Conservation (phyloP, 2,888 invertebrate genomes). For the Thelaira solivaga region DNA sequence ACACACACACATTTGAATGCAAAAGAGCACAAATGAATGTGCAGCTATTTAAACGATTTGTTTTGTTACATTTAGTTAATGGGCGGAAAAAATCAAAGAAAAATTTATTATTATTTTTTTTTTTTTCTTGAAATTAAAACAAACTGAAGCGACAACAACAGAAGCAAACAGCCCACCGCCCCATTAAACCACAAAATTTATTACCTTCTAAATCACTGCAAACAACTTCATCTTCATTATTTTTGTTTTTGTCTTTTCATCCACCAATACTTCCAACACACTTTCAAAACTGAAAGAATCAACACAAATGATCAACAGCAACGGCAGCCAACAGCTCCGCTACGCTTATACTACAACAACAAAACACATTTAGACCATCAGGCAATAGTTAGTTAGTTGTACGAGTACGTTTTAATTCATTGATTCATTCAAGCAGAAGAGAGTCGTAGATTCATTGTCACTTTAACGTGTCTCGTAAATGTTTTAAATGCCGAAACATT, state of each 20-base stretch:
- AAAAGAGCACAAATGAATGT: conserved; percentile 31
- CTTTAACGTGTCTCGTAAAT: conserved; percentile 73
- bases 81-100: conserved; percentile 65
- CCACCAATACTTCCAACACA: conserved; percentile 18
- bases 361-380: conserved; percentile 19
- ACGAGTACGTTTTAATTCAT: conserved; percentile 22
- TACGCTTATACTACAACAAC: no score
- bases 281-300: conserved; percentile 6
- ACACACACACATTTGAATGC: background rate
- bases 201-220: conserved; percentile 71
- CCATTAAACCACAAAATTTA: conserved; percentile 77
- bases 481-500: conserved; percentile 74
- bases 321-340: no score
- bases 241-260: conserved; percentile 58
- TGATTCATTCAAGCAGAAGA: conserved; percentile 46
- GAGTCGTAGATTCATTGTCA: conserved; percentile 68
- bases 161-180: conserved; percentile 67
- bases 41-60: conserved; percentile 57
- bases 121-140: background rate
- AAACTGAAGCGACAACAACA: conserved; percentile 53
- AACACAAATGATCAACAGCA: conserved; percentile 14
- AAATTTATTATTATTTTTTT: conserved; percentile 1
- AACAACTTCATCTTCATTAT: conserved; percentile 74
- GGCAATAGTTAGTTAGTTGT: no score
- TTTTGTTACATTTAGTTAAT: conserved; percentile 63